Evolutionary conservation across 2,888 invertebrate species (phyloP).

Genomic region (Phrixothrix hirtus): DNA sequence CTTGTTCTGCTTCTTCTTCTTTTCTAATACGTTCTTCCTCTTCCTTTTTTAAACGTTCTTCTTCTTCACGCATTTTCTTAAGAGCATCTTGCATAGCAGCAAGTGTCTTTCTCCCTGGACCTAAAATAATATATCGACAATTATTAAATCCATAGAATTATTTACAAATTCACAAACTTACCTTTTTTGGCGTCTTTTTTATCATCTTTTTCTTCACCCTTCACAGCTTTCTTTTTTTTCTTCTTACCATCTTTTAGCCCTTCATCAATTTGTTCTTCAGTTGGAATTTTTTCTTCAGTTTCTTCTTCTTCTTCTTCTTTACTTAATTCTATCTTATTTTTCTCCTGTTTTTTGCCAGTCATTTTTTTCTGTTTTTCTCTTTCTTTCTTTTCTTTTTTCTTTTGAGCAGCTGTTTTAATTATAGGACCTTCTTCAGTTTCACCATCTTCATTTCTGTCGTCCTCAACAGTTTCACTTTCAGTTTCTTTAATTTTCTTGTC

Average conservation of each 20-base stretch:
- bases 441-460: slow-evolving; percentile 25
- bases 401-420: slow-evolving; percentile 82
- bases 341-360: slow-evolving; percentile 34
- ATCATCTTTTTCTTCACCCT: slow-evolving; percentile 44
- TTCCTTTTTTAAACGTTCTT: slow-evolving; percentile 72
- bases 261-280: slow-evolving; percentile 55
- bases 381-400: slow-evolving; percentile 88
- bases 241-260: slow-evolving; percentile 23
- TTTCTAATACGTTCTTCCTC: slow-evolving; percentile 79
- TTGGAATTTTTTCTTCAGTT: slow-evolving; percentile 52
- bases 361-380: slow-evolving; percentile 64
- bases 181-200: slow-evolving; percentile 63
- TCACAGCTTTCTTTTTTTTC: slow-evolving; percentile 22
- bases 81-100: slow-evolving; percentile 91
- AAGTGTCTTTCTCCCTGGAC: slow-evolving; percentile 83
- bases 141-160: no score
- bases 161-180: no score
- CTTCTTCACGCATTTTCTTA: slow-evolving; percentile 87
- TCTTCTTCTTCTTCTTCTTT: slow-evolving; percentile 35
- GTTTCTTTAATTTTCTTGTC: slow-evolving; percentile 26
- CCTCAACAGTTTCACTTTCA: slow-evolving; percentile 17
- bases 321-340: slow-evolving; percentile 28
- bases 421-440: slow-evolving; percentile 63
- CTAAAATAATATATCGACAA: slow-evolving; percentile 57
- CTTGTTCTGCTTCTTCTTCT: slow-evolving; percentile 74